phyloP scores from a whole-genome alignment of 2,113 vertebrate genomes.

The Phaetusa simplex region DNA sequence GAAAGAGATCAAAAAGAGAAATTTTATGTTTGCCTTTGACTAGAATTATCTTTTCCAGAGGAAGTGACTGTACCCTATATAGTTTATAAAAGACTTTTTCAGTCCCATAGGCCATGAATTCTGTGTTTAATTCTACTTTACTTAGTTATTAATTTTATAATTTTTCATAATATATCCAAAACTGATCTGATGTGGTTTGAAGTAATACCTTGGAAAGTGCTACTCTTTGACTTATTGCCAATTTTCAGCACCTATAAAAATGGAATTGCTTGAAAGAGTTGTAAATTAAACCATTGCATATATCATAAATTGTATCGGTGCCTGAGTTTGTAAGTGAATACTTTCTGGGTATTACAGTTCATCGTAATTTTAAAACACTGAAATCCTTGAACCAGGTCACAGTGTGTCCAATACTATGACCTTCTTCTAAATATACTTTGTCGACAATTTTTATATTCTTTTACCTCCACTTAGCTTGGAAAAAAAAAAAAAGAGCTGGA shows the following conservation, averaged over 20 bases:
- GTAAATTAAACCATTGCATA: constrained; percentile 59
- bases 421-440: constrained; percentile 30
- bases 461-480: neutral
- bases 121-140: constrained; percentile 13
- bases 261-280: constrained; percentile 57
- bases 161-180: constrained; percentile 28
- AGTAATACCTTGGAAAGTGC: constrained; percentile 46
- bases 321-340: constrained; percentile 13
- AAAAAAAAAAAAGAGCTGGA: neutral
- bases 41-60: neutral
- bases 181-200: constrained; percentile 26
- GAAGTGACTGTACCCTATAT: neutral
- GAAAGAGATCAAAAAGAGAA: neutral
- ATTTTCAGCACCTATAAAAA: constrained; percentile 59
- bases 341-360: neutral
- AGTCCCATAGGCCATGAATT: neutral
- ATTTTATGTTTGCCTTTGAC: neutral
- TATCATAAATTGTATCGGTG: constrained; percentile 5
- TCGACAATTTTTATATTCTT: neutral
- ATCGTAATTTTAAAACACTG: constrained; percentile 30
- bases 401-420: neutral
- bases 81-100: neutral
- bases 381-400: neutral
- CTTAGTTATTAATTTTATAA: constrained; percentile 39
- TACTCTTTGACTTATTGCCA: constrained; percentile 41